Percentiles rank a stretch among this genome's conserved stretches.
phyloP scores from a whole-genome alignment of 2,888 invertebrate species.

The Cephus spinipes region DNA sequence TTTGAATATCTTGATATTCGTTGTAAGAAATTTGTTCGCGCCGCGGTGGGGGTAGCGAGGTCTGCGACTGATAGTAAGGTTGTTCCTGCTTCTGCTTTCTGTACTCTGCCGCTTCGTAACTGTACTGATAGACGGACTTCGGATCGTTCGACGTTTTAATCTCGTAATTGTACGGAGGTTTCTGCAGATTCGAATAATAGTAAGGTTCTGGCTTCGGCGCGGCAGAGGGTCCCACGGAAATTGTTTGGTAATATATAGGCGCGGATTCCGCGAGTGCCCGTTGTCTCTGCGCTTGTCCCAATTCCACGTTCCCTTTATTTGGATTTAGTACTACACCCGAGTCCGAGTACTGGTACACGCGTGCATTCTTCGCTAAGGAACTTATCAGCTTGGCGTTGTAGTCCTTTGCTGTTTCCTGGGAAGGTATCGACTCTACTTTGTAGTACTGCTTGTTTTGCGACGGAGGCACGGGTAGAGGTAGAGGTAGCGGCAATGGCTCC shows the following conservation, averaged over 20 bases:
- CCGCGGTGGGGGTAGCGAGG: conserved; percentile 35
- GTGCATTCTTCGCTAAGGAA: conserved; percentile 47
- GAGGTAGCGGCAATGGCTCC: conserved; percentile 13
- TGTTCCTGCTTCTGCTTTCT: conserved; percentile 31
- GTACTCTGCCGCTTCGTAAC: conserved; percentile 75
- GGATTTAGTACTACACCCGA: conserved; percentile 28
- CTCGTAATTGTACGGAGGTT: conserved; percentile 62
- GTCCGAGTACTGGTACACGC: conserved; percentile 45
- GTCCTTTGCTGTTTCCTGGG: conserved; percentile 42
- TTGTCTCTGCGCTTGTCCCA: conserved; percentile 39
- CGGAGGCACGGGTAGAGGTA: conserved; percentile 6
- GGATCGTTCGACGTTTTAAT: conserved; percentile 67
- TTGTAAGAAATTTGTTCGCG: conserved; percentile 36
- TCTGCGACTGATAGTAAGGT: conserved; percentile 26
- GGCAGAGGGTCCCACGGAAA: conserved; percentile 37
- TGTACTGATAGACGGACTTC: conserved; percentile 80
- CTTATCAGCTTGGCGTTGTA: conserved; percentile 51
- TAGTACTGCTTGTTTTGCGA: conserved; percentile 35
- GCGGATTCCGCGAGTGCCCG: conserved; percentile 41
- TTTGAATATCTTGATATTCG: conserved; percentile 48
- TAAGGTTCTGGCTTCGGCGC: conserved; percentile 34
- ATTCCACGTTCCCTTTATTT: conserved; percentile 31
- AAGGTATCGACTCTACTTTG: conserved; percentile 37
- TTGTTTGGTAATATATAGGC: conserved; percentile 49
- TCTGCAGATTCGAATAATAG: conserved; percentile 33